phyloP scores from a whole-genome alignment of 2,113 vertebrate genomes.

The Stomatorhinus ivindoensis region DNA sequence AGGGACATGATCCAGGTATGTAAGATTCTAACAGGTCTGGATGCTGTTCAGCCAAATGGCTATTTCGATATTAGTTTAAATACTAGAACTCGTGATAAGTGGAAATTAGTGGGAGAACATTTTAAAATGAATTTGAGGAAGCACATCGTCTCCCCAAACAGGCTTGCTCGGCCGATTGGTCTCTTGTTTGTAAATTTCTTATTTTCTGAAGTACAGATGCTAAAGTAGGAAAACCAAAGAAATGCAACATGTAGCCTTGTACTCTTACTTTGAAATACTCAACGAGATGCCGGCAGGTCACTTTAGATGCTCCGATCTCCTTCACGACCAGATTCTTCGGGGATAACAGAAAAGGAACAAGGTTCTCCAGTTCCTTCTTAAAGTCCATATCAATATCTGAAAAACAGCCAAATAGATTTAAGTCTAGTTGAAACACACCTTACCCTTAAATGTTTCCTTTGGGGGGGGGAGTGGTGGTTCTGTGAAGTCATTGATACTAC shows the following conservation, averaged over 20 bases:
- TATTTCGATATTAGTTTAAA: too few species aligned
- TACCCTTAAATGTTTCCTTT: neutral
- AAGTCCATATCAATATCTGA: conserved; percentile 87
- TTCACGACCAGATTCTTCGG: conserved; percentile 90
- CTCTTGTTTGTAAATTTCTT: too few species aligned
- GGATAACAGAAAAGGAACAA: conserved; percentile 77
- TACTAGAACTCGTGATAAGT: too few species aligned
- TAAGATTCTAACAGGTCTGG: too few species aligned
- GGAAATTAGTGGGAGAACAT: too few species aligned
- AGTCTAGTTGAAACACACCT: neutral
- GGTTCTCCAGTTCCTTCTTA: conserved; percentile 71
- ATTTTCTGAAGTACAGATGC: too few species aligned
- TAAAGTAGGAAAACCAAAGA: neutral
- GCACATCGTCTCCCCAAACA: too few species aligned
- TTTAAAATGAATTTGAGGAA: too few species aligned
- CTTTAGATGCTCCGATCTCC: conserved; percentile 85
- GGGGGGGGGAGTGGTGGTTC: neutral
- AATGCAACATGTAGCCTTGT: neutral
- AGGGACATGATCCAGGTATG: too few species aligned
- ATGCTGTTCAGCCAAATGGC: too few species aligned
- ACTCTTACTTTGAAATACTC: conserved; percentile 86
- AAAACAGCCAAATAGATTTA: neutral
- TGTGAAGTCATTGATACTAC: neutral
- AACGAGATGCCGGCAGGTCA: conserved; percentile 91
- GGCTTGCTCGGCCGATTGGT: too few species aligned